Evolutionary conservation across 2,797 vertebrate genomes (phyloP), one percentile per base, ranked within the genome.

Genomic region (Orientallactaga sibirica): DNA sequence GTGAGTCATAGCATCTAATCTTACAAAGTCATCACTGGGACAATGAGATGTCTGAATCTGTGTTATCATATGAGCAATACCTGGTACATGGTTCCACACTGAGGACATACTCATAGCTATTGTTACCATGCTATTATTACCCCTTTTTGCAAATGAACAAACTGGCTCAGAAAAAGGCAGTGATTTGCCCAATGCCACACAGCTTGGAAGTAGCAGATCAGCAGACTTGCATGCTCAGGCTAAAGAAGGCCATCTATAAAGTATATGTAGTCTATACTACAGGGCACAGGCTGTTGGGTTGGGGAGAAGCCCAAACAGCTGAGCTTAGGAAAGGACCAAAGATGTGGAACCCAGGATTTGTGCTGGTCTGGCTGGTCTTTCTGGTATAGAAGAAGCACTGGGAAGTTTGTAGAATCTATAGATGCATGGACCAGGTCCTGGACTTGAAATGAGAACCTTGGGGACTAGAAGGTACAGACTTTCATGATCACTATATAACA

Each of bases 181-280:
- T 2, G 24, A 71, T 67, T 61, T 84, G 64, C 22, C 83, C 71
- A 78, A 80, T 64, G 37, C 43, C 88, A 84, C 71, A 74, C n/a
- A 70, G 48, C 88, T 87, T 90, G 43, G 66, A 90, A 85, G 61
- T 3, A 25, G 67, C 33, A 41, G 29, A 75, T 55, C 37, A 19
- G 43, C 43, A 66, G 61, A 77, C 55, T 43, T 61, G 20, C 22
- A 61, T 67, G 41, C 92, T 62, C 33, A 29, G 58, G n/a, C 77
- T 86, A 89, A 82, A 76, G 79, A 76, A 76, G 70, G 24, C 43
- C 37, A 74, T 90, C 90, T 77, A 66, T 87, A 58, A 85, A 87
- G 41, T 5, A 84, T 27, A 16, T 74, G 41, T 43, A 29, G 84
- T 48, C n/a, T 25, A 29, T 22, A 5, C 73, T 20, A 14, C 2